phyloP scores from a whole-genome alignment of 2,888 invertebrate species.

The Acleris emargana region DNA sequence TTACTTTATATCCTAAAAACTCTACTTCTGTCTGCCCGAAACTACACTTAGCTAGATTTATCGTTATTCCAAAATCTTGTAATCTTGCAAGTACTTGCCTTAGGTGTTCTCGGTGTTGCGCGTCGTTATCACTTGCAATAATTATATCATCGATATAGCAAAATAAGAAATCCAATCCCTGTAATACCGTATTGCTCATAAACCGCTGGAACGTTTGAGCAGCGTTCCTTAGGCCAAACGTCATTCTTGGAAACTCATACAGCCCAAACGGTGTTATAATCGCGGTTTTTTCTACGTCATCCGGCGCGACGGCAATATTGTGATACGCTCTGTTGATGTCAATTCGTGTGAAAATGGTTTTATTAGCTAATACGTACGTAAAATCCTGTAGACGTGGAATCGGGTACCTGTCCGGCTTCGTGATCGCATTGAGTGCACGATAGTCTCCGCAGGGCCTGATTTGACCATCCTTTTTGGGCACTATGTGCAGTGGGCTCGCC shows the following conservation, averaged over 20 bases:
- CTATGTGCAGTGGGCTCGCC: no score
- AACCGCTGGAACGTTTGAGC: constrained; percentile 50
- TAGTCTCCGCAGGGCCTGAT: neutral
- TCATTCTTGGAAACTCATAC: constrained; percentile 49
- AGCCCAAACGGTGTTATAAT: constrained; percentile 51
- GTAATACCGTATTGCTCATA: constrained; percentile 37
- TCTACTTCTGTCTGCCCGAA: constrained; percentile 27
- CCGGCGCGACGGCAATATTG: constrained; percentile 4
- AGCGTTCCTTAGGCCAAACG: constrained; percentile 50
- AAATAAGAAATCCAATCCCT: constrained; percentile 21
- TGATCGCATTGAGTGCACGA: no score
- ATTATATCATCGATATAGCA: constrained; percentile 26
- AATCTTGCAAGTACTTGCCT: constrained; percentile 4
- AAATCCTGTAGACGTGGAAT: no score
- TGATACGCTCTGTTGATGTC: constrained; percentile 22
- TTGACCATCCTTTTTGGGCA: no score
- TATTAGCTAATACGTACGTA: no score
- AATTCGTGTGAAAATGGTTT: neutral
- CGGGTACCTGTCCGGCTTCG: no score
- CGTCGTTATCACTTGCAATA: constrained; percentile 2
- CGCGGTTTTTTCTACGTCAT: constrained; percentile 56
- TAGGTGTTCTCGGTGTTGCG: constrained; percentile 18
- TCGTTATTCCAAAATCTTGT: constrained; percentile 29
- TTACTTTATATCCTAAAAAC: constrained; percentile 22
- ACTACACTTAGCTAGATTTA: constrained; percentile 35